Evolutionary conservation across 1,140 invertebrate species (phyloP).

Genomic region (Drosophila sproati): DNA sequence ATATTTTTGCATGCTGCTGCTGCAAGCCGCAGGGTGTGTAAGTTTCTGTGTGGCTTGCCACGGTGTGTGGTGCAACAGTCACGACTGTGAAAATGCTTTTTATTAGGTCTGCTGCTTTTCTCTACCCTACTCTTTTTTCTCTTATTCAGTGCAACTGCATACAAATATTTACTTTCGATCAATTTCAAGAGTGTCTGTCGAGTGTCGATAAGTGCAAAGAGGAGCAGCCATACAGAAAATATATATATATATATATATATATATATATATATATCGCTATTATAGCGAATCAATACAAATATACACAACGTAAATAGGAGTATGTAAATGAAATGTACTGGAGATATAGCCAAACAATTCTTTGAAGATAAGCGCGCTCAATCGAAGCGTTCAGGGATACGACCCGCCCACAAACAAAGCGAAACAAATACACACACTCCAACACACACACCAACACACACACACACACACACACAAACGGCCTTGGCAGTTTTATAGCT

Average conservation of each 20-base stretch:
- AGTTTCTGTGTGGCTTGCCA: slow-evolving; percentile 4
- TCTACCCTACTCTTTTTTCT: slow-evolving; percentile 26
- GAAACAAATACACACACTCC: not conserved
- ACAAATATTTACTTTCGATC: slow-evolving; percentile 72
- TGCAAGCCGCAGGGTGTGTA: slow-evolving; percentile 24
- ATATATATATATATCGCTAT: not conserved
- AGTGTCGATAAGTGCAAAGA: slow-evolving; percentile 60
- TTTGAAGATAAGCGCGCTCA: slow-evolving; percentile 58
- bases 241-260: not conserved
- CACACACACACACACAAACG: slow-evolving; percentile 2
- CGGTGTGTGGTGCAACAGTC: not conserved
- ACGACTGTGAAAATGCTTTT: slow-evolving; percentile 37
- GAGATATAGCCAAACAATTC: slow-evolving; percentile 15
- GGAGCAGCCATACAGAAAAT: not conserved
- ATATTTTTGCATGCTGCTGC: slow-evolving; percentile 65
- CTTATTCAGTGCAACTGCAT: slow-evolving; percentile 28
- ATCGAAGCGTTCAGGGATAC: slow-evolving; percentile 49
- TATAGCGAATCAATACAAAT: not conserved
- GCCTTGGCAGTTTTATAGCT: slow-evolving; percentile 36
- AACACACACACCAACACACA: slow-evolving; percentile 9
- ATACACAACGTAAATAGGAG: not conserved
- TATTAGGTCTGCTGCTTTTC: slow-evolving; percentile 46
- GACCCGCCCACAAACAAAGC: slow-evolving; percentile 14
- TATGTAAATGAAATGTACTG: not conserved
- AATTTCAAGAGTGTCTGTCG: slow-evolving; percentile 62